Base-by-base conservation (phyloP, 2,113 vertebrate species). In the Capreolus pygargus region DNA sequence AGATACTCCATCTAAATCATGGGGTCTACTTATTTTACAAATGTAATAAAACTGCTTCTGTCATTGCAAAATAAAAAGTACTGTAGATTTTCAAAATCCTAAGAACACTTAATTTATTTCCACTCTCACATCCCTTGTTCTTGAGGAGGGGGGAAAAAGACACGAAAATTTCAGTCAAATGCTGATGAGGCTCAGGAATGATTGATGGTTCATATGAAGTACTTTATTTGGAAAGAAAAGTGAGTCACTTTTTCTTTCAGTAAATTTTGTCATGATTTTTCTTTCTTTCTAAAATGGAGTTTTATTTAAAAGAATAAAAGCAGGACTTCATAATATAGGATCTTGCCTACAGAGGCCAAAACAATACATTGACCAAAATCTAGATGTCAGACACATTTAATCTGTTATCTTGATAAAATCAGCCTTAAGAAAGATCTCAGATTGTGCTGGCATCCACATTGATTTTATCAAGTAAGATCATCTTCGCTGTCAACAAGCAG, bases 361-460 rank as follows among this genome's bases (percentile, higher is more conserved):
- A 87, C 54, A 43, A 27, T 16, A 89, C 94, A n/a, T 98, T 98
- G 96, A 87, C 96, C 95, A 81, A 94, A 95, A 28, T 83, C 76
- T 85, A 64, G 92, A 94, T 96, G 97, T 97, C 94, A 87, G 93
- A 94, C n/a, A 19, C 23, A 21, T 60, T 98, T 98, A 88, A 96
- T 97, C 89, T 87, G 33, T 97, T 97, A 94, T 97, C 94, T 98
- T 54, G 58, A 97, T 97, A 94, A 97, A 98, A 98, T 97, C 94
- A 95, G 1, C 95, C 94, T 96, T 54, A 92, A 96, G 1, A 85
- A 97, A 91, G 55, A 94, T 97, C 96, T 98, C 25, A 19, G 88
- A 88, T 88, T 45, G 45, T 78, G 61, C 95, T 97, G 92, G 96
- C 97, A 96, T 91, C 87, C 64, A 94, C 95, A 98, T 0, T n/a